Percentiles rank a stretch among this genome's conserved stretches.
Evolutionary conservation across 2,113 vertebrate species (phyloP).

Genomic region (Vireo altiloquus): DNA sequence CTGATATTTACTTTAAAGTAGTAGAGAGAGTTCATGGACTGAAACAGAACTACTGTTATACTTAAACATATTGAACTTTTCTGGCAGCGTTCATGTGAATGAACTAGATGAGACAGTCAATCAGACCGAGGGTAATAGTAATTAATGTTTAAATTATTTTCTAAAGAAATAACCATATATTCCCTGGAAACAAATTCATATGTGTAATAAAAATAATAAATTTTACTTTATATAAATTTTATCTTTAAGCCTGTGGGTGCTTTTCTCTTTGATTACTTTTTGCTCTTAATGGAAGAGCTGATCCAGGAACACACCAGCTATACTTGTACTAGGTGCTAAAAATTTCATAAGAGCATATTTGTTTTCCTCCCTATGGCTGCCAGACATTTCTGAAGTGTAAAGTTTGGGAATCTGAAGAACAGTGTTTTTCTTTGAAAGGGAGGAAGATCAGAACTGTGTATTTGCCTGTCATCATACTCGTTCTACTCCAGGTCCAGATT

Average conservation of each 20-base stretch:
- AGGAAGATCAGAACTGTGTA: neutral
- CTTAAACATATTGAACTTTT: neutral
- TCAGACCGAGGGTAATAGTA: neutral
- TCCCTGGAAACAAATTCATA: neutral
- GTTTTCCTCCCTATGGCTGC: neutral
- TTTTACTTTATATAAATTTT: neutral
- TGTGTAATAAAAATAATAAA: neutral
- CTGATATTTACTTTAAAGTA: neutral
- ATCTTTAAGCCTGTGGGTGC: neutral
- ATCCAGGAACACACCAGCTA: neutral
- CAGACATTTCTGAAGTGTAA: neutral
- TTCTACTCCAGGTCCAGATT: neutral
- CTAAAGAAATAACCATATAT: neutral
- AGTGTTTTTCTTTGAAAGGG: neutral
- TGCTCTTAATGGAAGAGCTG: neutral
- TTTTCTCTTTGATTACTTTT: neutral
- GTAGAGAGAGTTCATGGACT: neutral
- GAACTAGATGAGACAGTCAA: neutral
- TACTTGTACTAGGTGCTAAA: neutral
- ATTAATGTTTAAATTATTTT: neutral
- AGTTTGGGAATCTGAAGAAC: neutral
- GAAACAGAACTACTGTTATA: neutral
- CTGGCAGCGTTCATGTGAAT: neutral
- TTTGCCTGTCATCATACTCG: neutral
- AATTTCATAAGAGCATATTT: neutral